Evolutionary conservation across 1,140 invertebrate genomes (phyloP).

Genomic region (Sinonovacula constricta): DNA sequence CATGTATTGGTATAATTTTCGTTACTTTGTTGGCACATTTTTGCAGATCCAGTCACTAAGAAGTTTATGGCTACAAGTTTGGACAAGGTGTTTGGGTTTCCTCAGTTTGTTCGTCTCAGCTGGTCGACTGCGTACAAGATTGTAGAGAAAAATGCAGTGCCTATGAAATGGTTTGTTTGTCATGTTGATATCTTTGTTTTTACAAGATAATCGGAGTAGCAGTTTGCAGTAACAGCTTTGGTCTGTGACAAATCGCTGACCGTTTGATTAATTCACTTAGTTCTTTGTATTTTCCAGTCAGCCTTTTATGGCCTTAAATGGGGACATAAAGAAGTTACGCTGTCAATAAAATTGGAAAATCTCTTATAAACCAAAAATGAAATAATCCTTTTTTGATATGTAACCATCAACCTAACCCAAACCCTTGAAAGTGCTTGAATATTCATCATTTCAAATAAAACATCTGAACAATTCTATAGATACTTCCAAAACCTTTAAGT

Average conservation of each 20-base stretch:
- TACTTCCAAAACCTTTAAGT: no score
- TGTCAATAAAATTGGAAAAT: not conserved
- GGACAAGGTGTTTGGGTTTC: slow-evolving; percentile 97
- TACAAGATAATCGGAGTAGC: slow-evolving; percentile 2
- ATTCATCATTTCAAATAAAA: no score
- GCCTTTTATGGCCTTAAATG: not conserved
- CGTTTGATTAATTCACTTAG: not conserved
- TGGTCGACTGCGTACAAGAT: slow-evolving; percentile 96
- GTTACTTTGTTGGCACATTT: slow-evolving; percentile 1
- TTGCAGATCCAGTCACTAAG: slow-evolving; percentile 95
- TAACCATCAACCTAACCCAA: no score
- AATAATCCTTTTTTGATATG: no score
- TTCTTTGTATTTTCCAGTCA: not conserved
- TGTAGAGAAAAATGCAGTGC: slow-evolving; percentile 85
- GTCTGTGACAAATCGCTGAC: not conserved
- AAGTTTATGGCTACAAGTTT: slow-evolving; percentile 91
- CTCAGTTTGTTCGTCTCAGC: slow-evolving; percentile 96
- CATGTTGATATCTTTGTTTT: not conserved
- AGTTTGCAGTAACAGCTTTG: not conserved
- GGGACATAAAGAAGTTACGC: not conserved
- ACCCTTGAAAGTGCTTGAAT: no score
- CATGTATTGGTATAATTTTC: not conserved
- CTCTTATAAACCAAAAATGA: no score
- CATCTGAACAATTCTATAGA: no score
- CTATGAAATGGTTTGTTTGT: slow-evolving; percentile 76